These are phyloP conservation scores for Tokudaia muenninki DNA, from an alignment of 2,797 vertebrate genomes.

Conservation along the genomic window DNA sequence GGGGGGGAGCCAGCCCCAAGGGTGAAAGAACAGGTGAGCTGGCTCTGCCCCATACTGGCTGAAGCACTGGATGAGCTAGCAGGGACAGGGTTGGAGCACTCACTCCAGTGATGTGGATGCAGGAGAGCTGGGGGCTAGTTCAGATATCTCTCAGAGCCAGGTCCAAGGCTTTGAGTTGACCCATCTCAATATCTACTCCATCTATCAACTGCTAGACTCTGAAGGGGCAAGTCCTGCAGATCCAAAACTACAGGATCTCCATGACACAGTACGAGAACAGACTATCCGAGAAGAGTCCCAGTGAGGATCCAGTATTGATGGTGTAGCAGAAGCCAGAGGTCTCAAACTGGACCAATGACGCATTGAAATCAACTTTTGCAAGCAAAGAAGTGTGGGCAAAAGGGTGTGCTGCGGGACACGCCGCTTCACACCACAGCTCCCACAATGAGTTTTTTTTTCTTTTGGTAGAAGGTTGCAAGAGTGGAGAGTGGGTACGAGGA, in stretches of 20 bases:
- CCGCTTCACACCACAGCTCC: neutral
- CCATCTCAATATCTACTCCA: neutral
- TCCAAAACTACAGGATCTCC: neutral
- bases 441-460: neutral
- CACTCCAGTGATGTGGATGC: neutral
- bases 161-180: neutral
- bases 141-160: neutral
- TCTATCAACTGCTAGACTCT: neutral
- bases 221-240: neutral
- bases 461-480: neutral
- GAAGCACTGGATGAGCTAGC: neutral
- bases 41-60: neutral
- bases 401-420: neutral
- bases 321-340: neutral
- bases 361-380: neutral
- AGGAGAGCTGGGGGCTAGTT: neutral
- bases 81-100: neutral
- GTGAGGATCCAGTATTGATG: neutral
- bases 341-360: neutral
- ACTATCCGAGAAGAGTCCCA: neutral
- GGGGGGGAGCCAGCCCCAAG: neutral
- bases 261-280: neutral
- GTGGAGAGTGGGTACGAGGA: neutral
- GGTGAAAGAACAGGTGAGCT: neutral
- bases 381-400: neutral